Conservation (phyloP, 1,140 invertebrate genomes). For the Sipha flava region DNA sequence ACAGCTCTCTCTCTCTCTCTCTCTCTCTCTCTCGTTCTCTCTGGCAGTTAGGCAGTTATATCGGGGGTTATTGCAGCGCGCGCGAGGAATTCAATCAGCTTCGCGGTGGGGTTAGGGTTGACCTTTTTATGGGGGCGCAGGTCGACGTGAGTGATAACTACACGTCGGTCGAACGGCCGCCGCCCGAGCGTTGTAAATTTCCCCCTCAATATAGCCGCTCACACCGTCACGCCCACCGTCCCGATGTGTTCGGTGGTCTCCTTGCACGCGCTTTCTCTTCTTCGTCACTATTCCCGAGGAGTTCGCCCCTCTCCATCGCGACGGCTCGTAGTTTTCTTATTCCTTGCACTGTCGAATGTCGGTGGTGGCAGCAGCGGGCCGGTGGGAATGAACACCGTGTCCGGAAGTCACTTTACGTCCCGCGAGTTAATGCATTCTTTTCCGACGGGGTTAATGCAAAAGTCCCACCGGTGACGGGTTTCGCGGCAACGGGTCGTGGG, state of each 20-base stretch:
- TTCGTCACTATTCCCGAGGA: too few species aligned
- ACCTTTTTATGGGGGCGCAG: not conserved
- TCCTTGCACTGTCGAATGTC: too few species aligned
- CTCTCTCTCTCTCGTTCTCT: too few species aligned
- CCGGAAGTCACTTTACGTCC: slow-evolving; percentile 23
- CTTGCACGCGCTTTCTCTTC: too few species aligned
- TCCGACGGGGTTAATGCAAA: slow-evolving; percentile 11
- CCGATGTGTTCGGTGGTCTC: too few species aligned
- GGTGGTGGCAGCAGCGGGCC: not conserved
- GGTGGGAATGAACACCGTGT: not conserved
- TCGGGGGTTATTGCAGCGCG: not conserved
- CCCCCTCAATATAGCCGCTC: too few species aligned
- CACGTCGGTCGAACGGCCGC: not conserved
- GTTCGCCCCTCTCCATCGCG: too few species aligned
- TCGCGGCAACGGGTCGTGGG: too few species aligned
- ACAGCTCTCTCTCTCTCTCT: not conserved
- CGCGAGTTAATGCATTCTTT: slow-evolving; percentile 17
- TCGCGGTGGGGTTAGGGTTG: not conserved
- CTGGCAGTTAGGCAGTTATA: too few species aligned
- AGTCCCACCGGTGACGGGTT: not conserved
- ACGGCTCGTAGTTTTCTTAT: too few species aligned
- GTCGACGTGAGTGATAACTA: slow-evolving; percentile 15
- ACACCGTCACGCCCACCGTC: not conserved
- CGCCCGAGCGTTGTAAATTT: not conserved
- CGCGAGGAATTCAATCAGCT: slow-evolving; percentile 9